Conservation (phyloP, 2,888 invertebrate species). For the Acholoe squamosa region DNA sequence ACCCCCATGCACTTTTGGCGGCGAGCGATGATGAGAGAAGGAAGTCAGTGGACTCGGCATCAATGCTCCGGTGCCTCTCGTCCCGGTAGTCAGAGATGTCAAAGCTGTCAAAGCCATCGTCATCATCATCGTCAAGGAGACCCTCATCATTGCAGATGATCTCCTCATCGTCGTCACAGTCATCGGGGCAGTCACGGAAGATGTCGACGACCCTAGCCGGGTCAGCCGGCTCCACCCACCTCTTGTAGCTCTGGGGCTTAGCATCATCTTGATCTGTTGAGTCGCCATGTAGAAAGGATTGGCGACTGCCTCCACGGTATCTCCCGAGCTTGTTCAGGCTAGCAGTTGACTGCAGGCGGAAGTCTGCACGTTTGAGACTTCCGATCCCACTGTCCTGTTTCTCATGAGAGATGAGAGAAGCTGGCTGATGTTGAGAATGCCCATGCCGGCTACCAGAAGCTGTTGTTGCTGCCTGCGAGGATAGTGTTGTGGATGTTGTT, state of each 20-base stretch:
- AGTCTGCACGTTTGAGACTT: neutral
- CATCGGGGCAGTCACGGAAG: constrained; percentile 12
- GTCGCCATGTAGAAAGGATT: neutral
- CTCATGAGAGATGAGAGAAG: constrained; percentile 19
- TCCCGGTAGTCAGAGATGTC: constrained; percentile 36
- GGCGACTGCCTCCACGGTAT: neutral
- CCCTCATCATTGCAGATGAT: neutral
- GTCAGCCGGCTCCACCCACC: constrained; percentile 57
- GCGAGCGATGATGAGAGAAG: neutral
- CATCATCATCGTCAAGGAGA: constrained; percentile 36
- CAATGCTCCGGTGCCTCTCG: constrained; percentile 22
- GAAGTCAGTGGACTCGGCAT: neutral
- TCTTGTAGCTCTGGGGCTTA: neutral
- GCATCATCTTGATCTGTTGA: neutral
- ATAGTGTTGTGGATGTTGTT: neutral
- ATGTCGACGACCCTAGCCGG: constrained; percentile 56
- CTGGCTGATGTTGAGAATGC: neutral
- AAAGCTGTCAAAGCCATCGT: constrained; percentile 55
- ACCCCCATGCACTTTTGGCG: constrained; percentile 34
- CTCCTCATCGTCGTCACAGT: neutral
- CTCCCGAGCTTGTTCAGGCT: constrained; percentile 42
- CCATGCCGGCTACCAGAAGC: neutral
- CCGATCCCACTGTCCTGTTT: constrained; percentile 55
- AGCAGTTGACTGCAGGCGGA: neutral
- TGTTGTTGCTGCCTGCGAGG: neutral